Conservation (phyloP, 2,113 vertebrate species). For the Mobula hypostoma region DNA sequence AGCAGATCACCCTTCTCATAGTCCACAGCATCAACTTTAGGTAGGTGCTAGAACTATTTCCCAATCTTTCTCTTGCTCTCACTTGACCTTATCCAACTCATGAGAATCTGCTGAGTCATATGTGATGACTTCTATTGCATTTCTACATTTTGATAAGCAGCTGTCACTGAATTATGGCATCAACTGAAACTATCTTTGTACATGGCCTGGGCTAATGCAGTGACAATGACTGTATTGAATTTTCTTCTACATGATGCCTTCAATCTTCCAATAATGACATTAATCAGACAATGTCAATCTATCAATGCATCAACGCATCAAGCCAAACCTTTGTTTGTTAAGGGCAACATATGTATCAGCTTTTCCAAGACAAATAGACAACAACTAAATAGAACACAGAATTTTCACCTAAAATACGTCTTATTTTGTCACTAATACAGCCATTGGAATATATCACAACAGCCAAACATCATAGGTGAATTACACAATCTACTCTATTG, state of each 20-base stretch:
- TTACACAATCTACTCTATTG: background rate
- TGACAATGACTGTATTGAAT: background rate
- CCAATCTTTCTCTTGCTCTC: background rate
- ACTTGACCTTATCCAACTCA: background rate
- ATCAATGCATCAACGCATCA: background rate
- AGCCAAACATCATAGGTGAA: background rate
- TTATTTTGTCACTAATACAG: background rate
- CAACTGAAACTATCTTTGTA: too few species aligned
- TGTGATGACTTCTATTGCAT: background rate
- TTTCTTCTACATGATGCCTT: background rate
- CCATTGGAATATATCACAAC: background rate
- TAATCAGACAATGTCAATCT: background rate
- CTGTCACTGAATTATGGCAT: background rate
- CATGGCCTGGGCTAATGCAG: background rate
- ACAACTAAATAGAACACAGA: background rate
- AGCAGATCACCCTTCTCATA: too few species aligned
- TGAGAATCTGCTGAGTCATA: background rate
- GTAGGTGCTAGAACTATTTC: background rate
- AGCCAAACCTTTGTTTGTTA: background rate
- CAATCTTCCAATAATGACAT: background rate
- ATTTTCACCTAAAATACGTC: background rate
- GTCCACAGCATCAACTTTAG: background rate
- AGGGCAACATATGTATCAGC: background rate
- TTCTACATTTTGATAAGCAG: background rate
- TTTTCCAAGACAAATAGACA: background rate